These are phyloP conservation scores for Apis dorsata DNA, from an alignment of 1,140 invertebrate species.

Conservation along the genomic window DNA sequence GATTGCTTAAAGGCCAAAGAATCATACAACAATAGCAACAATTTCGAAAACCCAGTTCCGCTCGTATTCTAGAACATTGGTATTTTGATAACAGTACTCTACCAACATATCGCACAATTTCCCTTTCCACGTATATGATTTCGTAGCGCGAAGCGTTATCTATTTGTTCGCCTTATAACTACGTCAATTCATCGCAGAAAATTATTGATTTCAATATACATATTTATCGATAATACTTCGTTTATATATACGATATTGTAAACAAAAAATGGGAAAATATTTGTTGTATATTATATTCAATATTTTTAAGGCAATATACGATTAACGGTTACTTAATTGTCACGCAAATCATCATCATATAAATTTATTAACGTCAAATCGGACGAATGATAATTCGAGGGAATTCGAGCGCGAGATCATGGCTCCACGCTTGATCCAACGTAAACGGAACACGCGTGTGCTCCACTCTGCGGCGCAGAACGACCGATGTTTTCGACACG, in stretches of 20 bases:
- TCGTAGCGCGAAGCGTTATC: background rate
- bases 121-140: background rate
- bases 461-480: conserved; percentile 3
- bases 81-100: background rate
- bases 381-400: background rate
- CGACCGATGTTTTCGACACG: conserved; percentile 57
- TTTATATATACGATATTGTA: background rate
- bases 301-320: background rate
- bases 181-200: background rate
- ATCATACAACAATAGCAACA: background rate
- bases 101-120: background rate
- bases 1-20: background rate
- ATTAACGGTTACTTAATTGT: background rate
- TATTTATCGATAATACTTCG: background rate
- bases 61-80: background rate
- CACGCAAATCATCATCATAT: background rate
- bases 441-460: background rate
- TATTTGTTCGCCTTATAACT: background rate
- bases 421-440: background rate
- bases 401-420: background rate
- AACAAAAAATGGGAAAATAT: background rate
- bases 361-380: background rate
- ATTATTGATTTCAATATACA: background rate
- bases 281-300: background rate
- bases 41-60: background rate